These are phyloP conservation scores for Laspeyria flexula DNA, from an alignment of 2,888 invertebrate species.

Conservation along the genomic window DNA sequence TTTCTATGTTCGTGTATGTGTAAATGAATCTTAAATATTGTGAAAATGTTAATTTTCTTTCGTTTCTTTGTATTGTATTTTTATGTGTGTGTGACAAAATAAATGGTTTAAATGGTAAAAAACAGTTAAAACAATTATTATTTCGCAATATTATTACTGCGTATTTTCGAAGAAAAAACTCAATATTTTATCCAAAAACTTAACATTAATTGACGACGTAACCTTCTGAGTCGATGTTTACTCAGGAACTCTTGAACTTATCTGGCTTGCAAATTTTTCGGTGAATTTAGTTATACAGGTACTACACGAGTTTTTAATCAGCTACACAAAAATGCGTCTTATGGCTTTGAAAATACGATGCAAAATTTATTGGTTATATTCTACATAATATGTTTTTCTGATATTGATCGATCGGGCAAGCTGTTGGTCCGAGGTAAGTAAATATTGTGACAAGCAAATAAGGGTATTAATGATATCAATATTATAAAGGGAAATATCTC, in stretches of 20 bases:
- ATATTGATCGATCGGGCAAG: constrained; percentile 19
- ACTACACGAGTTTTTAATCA: constrained; percentile 2
- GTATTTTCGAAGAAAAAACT: neutral
- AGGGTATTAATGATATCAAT: constrained; percentile 24
- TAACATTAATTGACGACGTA: neutral
- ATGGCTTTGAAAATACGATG: constrained; percentile 5
- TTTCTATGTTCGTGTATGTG: too few relatives aligned
- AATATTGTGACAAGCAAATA: constrained; percentile 27
- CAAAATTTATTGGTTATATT: constrained; percentile 7
- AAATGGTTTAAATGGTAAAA: too few relatives aligned
- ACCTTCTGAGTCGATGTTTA: constrained; percentile 25
- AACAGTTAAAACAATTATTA: too few relatives aligned
- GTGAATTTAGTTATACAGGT: constrained; percentile 16
- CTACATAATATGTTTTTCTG: constrained; percentile 17
- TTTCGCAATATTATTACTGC: neutral
- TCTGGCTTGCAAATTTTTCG: constrained; percentile 49
- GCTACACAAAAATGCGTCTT: constrained; percentile 11
- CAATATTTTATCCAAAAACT: neutral
- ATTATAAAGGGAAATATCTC: constrained; percentile 12
- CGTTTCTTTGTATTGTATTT: too few relatives aligned
- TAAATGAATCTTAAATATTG: too few relatives aligned
- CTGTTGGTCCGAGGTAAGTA: constrained; percentile 19
- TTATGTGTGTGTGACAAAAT: too few relatives aligned
- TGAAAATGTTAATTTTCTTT: too few relatives aligned
- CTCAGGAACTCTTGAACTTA: constrained; percentile 41